A percentile compares a stretch with the other conserved stretches of the same genome.
phyloP scores from a whole-genome alignment of 2,888 invertebrate species.

The Ophion obscuratus region DNA sequence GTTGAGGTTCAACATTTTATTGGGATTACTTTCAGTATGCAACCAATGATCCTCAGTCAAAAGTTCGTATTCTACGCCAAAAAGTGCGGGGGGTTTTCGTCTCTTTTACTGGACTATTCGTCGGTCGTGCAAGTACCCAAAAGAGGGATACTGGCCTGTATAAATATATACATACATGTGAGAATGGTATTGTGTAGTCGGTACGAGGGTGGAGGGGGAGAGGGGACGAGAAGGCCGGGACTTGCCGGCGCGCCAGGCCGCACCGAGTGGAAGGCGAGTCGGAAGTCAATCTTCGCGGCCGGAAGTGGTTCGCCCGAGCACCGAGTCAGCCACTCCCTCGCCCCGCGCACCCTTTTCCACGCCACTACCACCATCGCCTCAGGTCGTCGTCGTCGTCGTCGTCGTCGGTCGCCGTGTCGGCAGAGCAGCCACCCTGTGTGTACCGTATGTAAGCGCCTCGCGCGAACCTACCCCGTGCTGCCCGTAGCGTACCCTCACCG shows the following conservation, averaged over 20 bases:
- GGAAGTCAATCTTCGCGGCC: constrained; percentile 82
- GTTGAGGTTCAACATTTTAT: too few relatives aligned
- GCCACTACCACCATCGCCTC: constrained; percentile 48
- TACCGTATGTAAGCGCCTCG: constrained; percentile 26
- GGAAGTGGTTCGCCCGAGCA: constrained; percentile 79
- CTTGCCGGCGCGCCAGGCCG: constrained; percentile 64
- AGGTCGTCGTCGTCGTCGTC: constrained; percentile 56
- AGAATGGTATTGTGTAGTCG: constrained; percentile 40
- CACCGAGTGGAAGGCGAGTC: constrained; percentile 71
- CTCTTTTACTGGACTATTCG: constrained; percentile 60
- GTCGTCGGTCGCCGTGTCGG: constrained; percentile 24
- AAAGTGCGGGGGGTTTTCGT: constrained; percentile 48
- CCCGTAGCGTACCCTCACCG: not conserved
- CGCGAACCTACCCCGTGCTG: constrained; percentile 21
- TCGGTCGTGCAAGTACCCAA: not conserved
- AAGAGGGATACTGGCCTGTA: not conserved
- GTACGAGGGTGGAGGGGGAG: constrained; percentile 6
- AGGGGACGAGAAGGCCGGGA: constrained; percentile 43
- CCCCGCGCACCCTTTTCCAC: constrained; percentile 47
- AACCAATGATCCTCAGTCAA: too few relatives aligned
- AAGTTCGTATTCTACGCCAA: too few relatives aligned
- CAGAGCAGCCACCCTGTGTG: constrained; percentile 37
- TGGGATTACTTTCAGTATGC: too few relatives aligned
- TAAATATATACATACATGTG: constrained; percentile 5
- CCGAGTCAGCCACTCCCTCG: constrained; percentile 67